Evolutionary conservation across 2,888 invertebrate genomes (phyloP).

Genomic region (Gibbula magus): DNA sequence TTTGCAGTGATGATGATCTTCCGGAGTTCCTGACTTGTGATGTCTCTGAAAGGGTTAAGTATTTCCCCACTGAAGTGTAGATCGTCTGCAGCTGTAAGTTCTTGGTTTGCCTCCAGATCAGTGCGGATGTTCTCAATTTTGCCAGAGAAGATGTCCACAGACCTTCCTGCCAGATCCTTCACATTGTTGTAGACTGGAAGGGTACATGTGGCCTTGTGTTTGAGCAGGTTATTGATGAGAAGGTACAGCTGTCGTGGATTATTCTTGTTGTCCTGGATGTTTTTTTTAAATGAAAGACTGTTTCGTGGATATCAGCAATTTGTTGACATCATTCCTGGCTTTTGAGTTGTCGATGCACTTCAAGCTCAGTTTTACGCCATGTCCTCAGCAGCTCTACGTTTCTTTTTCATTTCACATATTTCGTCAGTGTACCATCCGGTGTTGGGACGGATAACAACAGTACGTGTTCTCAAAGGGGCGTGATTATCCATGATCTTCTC

Average conservation of each 20-base stretch:
- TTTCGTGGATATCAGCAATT: no score
- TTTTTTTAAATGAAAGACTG: no score
- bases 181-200: not conserved
- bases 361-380: no score
- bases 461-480: no score
- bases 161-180: not conserved
- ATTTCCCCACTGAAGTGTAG: not conserved
- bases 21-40: not conserved
- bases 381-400: no score
- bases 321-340: no score
- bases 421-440: no score
- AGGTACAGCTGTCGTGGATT: not conserved
- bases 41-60: not conserved
- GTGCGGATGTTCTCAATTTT: not conserved
- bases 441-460: no score
- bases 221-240: not conserved
- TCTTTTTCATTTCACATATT: no score
- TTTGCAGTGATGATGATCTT: not conserved
- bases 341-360: no score
- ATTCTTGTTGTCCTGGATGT: no score
- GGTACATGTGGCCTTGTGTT: not conserved
- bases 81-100: not conserved
- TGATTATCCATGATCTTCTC: no score
- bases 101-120: not conserved
- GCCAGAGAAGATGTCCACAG: not conserved